A percentile compares a stretch with the other conserved stretches of the same genome.
Evolutionary conservation across 2,888 invertebrate species (phyloP).

Genomic region (Lapara coniferarum): DNA sequence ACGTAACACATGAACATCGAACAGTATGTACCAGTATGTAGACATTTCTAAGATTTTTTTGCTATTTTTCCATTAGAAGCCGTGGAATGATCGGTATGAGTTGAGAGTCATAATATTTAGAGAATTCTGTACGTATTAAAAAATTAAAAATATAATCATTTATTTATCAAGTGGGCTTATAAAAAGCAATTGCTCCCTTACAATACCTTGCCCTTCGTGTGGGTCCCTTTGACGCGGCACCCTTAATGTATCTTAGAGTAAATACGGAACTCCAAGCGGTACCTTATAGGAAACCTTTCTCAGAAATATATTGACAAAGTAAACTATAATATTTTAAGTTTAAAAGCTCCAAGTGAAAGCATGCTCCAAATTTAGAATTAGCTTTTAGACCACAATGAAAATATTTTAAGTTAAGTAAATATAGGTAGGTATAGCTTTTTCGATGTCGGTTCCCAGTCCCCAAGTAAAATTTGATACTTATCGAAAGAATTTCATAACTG

Average conservation of each 20-base stretch:
- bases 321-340: not conserved
- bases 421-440: no score
- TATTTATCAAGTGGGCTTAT: no score
- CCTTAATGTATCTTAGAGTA: not conserved
- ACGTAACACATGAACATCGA: slow-evolving; percentile 2
- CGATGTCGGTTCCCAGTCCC: no score
- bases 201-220: no score
- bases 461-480: no score
- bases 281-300: not conserved
- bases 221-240: not conserved
- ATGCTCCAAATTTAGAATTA: not conserved
- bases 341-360: not conserved
- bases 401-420: not conserved
- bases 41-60: not conserved
- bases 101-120: no score
- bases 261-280: slow-evolving; percentile 8
- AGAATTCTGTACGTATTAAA: no score
- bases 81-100: not conserved
- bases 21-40: no score
- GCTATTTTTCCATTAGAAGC: not conserved
- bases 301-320: not conserved
- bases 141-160: no score
- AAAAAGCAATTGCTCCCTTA: no score
- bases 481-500: no score
- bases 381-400: slow-evolving; percentile 3